Evolutionary conservation across 2,888 invertebrate genomes (phyloP).

Genomic region (Subacronicta megacephala): DNA sequence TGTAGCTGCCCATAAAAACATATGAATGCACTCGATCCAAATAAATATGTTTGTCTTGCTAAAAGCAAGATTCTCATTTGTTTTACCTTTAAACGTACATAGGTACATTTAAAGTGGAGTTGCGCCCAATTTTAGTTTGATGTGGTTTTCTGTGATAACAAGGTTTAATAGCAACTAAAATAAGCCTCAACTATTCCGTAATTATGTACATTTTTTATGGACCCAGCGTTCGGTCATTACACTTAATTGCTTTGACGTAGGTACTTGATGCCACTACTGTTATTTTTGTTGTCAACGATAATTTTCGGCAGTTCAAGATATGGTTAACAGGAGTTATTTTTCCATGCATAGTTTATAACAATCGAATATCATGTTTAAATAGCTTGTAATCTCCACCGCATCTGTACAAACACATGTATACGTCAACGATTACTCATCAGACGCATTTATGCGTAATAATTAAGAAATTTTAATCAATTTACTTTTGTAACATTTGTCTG

Average conservation of each 20-base stretch:
- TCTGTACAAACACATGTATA: conserved; percentile 77
- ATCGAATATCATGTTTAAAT: conserved; percentile 66
- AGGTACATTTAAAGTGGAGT: no score
- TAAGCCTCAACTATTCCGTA: conserved; percentile 38
- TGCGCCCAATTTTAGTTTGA: no score
- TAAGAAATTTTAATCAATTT: conserved; percentile 57
- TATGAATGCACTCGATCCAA: no score
- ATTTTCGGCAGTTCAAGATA: conserved; percentile 24
- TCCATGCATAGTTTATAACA: conserved; percentile 43
- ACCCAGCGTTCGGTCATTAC: conserved; percentile 27
- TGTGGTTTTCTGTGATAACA: conserved; percentile 8
- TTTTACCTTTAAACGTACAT: no score
- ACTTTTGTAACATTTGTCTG: conserved; percentile 14
- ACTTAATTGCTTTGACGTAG: conserved; percentile 36
- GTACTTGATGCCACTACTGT: conserved; percentile 9
- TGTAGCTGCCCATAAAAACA: background rate
- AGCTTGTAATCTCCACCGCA: conserved; percentile 73
- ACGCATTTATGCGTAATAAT: conserved; percentile 59
- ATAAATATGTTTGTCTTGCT: no score
- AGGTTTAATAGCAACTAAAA: conserved; percentile 20
- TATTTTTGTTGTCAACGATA: conserved; percentile 21
- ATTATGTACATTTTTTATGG: conserved; percentile 36
- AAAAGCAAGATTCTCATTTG: no score
- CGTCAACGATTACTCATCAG: conserved; percentile 80
- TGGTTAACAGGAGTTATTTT: conserved; percentile 15